Base-by-base conservation (phyloP, 1,140 invertebrate genomes). In the Macrobrachium rosenbergii region DNA sequence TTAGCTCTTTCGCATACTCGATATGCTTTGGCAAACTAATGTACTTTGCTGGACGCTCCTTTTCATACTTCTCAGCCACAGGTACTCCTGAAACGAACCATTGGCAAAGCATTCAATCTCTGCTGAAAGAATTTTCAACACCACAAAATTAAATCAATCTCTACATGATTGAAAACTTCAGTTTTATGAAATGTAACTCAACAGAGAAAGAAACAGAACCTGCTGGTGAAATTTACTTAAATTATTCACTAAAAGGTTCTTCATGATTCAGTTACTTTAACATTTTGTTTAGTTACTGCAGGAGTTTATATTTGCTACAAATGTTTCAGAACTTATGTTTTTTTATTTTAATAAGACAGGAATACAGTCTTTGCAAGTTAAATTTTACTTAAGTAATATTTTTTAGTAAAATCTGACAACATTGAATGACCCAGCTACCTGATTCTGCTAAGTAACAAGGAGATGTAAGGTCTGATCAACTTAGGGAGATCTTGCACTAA, bases 11-110 rank as follows among this genome's bases (percentile, higher is more conserved):
- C 11, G 43, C 77, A 73, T 86, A 86, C 52, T 86, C 77, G 28
- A 86, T 86, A 62, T 86, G 84, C n/a, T 12, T 16, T 43, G 77
- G 84, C 28, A 86, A 78, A 67, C 8, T 80, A 58, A 73, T 80
- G 63, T 86, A 86, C 19, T 81, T 86, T 43, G 52, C 63, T 67
- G 84, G 84, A 17, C 28, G 59, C 58, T 86, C 67, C 17, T 62
- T 43, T 28, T 73, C 0, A 16, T 79, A 14, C 12, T 58, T 28
- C 0, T 81, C 77, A n/a, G 67, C 62, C 16, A 81, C 84, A 21
- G 77, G 58, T 19, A 86, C 23, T 59, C 78, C 84, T 86, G 12
- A 63, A 23, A 58, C 37, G 45, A 23, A 58, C 37, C 28, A 60
- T 60, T 37, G 12, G 67, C 2, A 73, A 58, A 16, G 14, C 21